These are phyloP conservation scores for Parnassius mnemosyne DNA, from an alignment of 2,888 invertebrate genomes.

Conservation along the genomic window DNA sequence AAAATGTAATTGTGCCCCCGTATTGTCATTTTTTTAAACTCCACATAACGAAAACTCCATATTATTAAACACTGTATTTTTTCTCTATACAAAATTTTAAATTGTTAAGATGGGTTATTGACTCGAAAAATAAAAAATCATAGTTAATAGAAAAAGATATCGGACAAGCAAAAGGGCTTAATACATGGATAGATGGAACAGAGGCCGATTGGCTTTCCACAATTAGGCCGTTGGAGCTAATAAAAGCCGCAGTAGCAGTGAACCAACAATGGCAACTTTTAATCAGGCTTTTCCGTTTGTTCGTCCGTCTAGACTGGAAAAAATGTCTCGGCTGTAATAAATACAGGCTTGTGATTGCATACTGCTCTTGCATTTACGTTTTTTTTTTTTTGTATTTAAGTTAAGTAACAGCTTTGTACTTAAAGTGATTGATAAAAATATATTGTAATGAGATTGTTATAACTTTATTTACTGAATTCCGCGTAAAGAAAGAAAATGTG, in stretches of 20 bases:
- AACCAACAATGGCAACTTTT: constrained; percentile 68
- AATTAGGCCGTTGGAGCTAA: constrained; percentile 36
- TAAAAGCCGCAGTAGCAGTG: constrained; percentile 39
- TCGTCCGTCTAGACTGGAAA: constrained; percentile 66
- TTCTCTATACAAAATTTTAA: too few relatives aligned
- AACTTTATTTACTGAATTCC: too few relatives aligned
- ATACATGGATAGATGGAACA: constrained; percentile 21
- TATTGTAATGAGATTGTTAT: too few relatives aligned
- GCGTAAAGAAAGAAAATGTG: too few relatives aligned
- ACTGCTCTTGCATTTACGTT: constrained; percentile 7
- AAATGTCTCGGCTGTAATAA: constrained; percentile 56
- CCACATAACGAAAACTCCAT: too few relatives aligned
- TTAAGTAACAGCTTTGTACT: too few relatives aligned
- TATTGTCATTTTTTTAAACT: too few relatives aligned
- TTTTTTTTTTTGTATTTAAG: neutral
- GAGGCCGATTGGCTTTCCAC: constrained; percentile 27
- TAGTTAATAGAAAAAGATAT: constrained; percentile 16
- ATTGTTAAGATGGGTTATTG: too few relatives aligned
- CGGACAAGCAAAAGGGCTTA: constrained; percentile 12
- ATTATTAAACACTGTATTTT: too few relatives aligned
- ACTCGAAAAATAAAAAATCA: neutral
- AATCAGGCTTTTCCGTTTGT: constrained; percentile 72
- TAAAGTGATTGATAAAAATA: too few relatives aligned
- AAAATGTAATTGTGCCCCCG: too few relatives aligned
- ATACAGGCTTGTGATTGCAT: constrained; percentile 46